A percentile compares a stretch with the other conserved stretches of the same genome.
Conservation (phyloP, 2,113 vertebrate species). For the Tor tambroides region DNA sequence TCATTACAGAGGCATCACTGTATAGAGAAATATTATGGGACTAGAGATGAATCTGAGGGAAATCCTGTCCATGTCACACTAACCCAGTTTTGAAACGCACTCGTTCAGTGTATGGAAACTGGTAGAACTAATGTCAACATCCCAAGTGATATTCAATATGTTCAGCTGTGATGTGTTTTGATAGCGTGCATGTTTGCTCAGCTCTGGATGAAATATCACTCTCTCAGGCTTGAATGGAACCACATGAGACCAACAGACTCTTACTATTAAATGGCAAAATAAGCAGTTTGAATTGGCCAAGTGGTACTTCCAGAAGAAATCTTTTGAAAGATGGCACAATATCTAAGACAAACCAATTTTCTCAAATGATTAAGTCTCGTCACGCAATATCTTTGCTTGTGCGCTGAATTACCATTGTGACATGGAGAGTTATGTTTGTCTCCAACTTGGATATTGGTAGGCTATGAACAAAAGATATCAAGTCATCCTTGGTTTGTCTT, state of each 20-base stretch:
- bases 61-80: conserved; percentile 56
- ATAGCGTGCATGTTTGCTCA: conserved; percentile 56
- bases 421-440: conserved; percentile 3
- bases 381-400: conserved; percentile 19
- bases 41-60: not conserved
- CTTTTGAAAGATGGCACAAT: conserved; percentile 20
- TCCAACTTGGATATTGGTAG: not conserved
- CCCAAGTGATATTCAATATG: conserved; percentile 65
- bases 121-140: conserved; percentile 69
- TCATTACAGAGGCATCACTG: not conserved
- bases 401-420: not conserved
- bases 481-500: conserved; percentile 29
- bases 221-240: conserved; percentile 42
- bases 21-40: not conserved
- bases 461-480: conserved; percentile 28
- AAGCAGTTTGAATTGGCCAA: conserved; percentile 2
- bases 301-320: not conserved
- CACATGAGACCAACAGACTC: conserved; percentile 36
- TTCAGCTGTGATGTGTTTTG: conserved; percentile 53
- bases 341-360: conserved; percentile 22
- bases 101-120: conserved; percentile 47
- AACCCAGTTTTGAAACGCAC: conserved; percentile 29
- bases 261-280: conserved; percentile 20
- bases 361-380: not conserved
- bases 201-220: conserved; percentile 48